A percentile compares a stretch with the other conserved stretches of the same genome.
Evolutionary conservation across 2,113 vertebrate genomes (phyloP).

Genomic region (Gasterosteus nipponicus): DNA sequence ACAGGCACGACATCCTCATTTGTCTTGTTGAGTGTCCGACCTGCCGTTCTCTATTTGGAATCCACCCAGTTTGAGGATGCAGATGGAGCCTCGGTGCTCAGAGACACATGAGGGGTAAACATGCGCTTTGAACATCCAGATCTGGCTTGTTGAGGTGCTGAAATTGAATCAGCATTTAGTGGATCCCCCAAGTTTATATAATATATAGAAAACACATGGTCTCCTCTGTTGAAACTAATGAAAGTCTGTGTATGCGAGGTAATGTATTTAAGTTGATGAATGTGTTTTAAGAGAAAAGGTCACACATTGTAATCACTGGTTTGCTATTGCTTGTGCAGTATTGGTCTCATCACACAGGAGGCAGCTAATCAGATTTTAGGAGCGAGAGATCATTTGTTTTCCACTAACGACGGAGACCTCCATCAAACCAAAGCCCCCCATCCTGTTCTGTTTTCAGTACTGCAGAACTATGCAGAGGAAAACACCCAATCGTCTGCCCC

Average conservation of each 20-base stretch:
- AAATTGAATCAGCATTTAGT: neutral
- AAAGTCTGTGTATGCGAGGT: neutral
- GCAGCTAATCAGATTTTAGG: constrained; percentile 12
- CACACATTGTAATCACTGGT: neutral
- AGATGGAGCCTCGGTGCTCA: neutral
- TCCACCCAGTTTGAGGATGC: neutral
- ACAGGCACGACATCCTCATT: constrained; percentile 23
- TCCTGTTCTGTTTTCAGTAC: neutral
- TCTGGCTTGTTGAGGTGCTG: neutral
- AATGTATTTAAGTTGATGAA: neutral
- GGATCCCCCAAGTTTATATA: neutral
- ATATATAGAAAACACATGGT: neutral
- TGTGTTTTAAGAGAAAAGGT: neutral
- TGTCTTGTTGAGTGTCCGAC: constrained; percentile 18
- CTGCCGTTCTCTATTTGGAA: neutral
- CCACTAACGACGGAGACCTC: neutral
- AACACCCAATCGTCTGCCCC: neutral
- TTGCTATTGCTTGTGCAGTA: neutral
- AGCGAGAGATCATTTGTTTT: constrained; percentile 10
- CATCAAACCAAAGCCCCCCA: neutral
- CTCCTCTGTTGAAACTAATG: neutral
- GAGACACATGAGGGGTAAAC: neutral
- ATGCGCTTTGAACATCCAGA: neutral
- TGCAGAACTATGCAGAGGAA: neutral
- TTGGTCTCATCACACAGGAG: neutral